phyloP scores from a whole-genome alignment of 1,140 invertebrate species.

The Triops longicaudatus region DNA sequence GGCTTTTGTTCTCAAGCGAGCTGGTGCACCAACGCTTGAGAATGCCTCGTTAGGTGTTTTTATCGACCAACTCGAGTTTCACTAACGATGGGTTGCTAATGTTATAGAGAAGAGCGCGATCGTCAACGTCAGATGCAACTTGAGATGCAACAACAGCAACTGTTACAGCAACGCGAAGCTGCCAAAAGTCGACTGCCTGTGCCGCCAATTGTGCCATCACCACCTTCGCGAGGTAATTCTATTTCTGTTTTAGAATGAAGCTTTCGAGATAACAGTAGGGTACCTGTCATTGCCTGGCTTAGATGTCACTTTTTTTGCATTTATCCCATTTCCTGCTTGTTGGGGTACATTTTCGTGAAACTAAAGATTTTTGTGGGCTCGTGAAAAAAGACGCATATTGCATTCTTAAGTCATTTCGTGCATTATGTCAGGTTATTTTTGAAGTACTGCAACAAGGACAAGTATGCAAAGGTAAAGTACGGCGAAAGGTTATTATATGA shows the following conservation, averaged over 20 bases:
- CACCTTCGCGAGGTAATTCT: not conserved
- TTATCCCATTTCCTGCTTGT: not conserved
- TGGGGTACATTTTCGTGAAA: not conserved
- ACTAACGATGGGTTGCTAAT: not conserved
- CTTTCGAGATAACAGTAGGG: not conserved
- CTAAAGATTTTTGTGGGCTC: not conserved
- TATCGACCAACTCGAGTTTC: not conserved
- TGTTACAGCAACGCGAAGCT: conserved; percentile 19
- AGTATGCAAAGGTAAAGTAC: not conserved
- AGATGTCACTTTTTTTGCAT: not conserved
- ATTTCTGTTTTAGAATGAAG: not conserved
- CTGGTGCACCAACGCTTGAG: not conserved
- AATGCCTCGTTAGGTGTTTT: not conserved
- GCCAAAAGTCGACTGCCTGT: not conserved
- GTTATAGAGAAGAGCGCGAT: conserved; percentile 35
- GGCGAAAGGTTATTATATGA: too few species aligned
- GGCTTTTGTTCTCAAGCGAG: not conserved
- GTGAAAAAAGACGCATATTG: not conserved
- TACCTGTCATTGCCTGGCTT: not conserved
- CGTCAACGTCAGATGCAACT: conserved; percentile 32
- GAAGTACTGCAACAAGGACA: not conserved
- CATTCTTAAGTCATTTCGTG: not conserved
- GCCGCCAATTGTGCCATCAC: not conserved
- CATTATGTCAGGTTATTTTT: not conserved
- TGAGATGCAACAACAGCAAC: conserved; percentile 32